Conservation (phyloP, 2,888 invertebrate species). For the Nymphalis c-album region DNA sequence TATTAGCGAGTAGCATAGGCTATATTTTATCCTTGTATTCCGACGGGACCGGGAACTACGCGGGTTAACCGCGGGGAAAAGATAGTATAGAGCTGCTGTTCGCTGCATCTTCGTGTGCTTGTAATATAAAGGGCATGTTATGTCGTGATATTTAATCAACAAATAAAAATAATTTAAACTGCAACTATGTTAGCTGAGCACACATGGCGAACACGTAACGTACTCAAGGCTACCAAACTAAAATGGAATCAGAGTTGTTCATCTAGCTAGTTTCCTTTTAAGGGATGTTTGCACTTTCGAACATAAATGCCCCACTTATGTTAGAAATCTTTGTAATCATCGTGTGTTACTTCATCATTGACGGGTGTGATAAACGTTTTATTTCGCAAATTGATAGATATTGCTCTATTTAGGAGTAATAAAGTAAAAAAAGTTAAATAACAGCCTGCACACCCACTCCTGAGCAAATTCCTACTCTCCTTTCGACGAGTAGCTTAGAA, state of each 20-base stretch:
- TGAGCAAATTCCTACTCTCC: too few species aligned
- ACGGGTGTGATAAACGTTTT: background rate
- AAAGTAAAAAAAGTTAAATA: too few species aligned
- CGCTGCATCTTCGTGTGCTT: too few species aligned
- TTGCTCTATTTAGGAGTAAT: background rate
- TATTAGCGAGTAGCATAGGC: too few species aligned
- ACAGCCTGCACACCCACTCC: too few species aligned
- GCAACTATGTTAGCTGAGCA: conserved; percentile 7
- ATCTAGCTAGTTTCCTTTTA: conserved; percentile 26
- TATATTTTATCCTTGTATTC: too few species aligned
- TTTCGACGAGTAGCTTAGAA: too few species aligned
- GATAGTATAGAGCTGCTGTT: too few species aligned
- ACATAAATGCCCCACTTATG: conserved; percentile 1
- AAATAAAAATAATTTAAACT: conserved; percentile 3
- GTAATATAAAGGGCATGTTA: background rate
- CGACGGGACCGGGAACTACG: too few species aligned
- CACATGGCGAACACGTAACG: conserved; percentile 10
- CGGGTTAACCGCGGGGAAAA: too few species aligned
- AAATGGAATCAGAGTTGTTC: conserved; percentile 16
- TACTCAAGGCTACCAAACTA: conserved; percentile 25
- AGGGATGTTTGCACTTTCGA: conserved; percentile 18
- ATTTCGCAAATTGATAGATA: background rate
- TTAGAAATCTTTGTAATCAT: background rate
- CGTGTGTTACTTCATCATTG: background rate
- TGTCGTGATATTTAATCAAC: background rate